phyloP scores from a whole-genome alignment of 2,888 invertebrate species.

The Daptonema setosum region DNA sequence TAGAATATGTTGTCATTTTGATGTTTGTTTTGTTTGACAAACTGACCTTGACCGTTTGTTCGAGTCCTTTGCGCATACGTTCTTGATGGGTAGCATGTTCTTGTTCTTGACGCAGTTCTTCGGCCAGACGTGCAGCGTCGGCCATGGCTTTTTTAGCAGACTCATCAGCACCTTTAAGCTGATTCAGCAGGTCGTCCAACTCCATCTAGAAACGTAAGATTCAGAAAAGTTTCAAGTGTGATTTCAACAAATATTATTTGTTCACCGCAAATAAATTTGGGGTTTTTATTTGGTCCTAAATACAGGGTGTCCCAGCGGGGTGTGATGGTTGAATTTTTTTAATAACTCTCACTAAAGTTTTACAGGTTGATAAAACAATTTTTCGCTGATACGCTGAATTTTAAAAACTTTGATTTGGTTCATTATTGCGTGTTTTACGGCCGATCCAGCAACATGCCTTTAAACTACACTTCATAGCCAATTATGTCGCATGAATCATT shows the following conservation, averaged over 20 bases:
- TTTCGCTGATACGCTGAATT: no score
- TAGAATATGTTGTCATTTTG: constrained; percentile 64
- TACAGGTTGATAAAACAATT: neutral
- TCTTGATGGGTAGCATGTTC: constrained; percentile 92
- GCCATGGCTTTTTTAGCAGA: constrained; percentile 96
- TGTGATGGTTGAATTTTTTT: no score
- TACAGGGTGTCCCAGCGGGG: no score
- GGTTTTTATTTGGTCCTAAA: no score
- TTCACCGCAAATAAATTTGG: no score
- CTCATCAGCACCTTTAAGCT: constrained; percentile 94
- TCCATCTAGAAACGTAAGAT: constrained; percentile 44
- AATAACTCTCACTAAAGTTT: neutral
- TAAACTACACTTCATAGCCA: no score
- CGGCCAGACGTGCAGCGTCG: constrained; percentile 87
- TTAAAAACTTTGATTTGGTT: no score
- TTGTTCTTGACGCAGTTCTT: constrained; percentile 56
- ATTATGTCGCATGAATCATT: no score
- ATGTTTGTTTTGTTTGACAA: neutral
- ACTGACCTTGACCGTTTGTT: constrained; percentile 74
- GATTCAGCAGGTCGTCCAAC: constrained; percentile 87
- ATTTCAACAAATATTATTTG: neutral
- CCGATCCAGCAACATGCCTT: no score
- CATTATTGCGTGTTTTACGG: no score
- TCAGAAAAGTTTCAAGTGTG: neutral
- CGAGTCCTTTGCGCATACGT: constrained; percentile 87